Evolutionary conservation across 2,113 vertebrate species (phyloP), one percentile per base, ranked within the genome.

Genomic region (Anarhynchus alexandrinus): DNA sequence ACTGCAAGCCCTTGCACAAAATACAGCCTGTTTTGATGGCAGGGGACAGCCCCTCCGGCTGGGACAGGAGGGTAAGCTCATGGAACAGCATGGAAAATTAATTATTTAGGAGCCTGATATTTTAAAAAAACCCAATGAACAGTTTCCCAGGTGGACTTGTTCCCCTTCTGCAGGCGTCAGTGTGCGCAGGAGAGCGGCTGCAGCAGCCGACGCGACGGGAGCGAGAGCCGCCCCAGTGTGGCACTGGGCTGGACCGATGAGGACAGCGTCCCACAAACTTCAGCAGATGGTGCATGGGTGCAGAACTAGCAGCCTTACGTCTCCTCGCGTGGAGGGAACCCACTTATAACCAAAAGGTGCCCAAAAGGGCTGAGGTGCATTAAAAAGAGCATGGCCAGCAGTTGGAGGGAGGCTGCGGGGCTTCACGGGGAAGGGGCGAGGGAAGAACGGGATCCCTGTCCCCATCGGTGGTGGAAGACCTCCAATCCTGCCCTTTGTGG

Each of bases 131-230:
- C 16, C 6, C 17, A 8, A 45, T 16, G 7, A 16, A 45, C 3
- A 2, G 15, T 7, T 45, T 74, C 26, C 21, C 25, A n/a, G 23
- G 47, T 15, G 25, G 66, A 9, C 14, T 15, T 12, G 1, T 8
- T 51, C 30, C 29, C 26, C 34, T 74, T 57, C 19, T 8, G 51
- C 57, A 15, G 62, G 72, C 17, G 4, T 2, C 2, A 1, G 36
- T 2, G 51, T 5, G 67, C 1, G 10, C 61, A 34, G 42, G 49
- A 65, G 43, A 61, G 47, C 32, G 5, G 58, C 36, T 8, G 3
- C 43, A 20, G 83, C 30, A 32, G 54, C 5, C 1, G 3, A 27
- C 3, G 21, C 1, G 7, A 10, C 7, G 1, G 83, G 9, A 25
- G 25, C 26, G 5, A 20, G 23, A 15, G 49, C 57, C 11, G 3